Base-by-base conservation (phyloP, 2,113 vertebrate genomes). In the Burhinus bistriatus region DNA sequence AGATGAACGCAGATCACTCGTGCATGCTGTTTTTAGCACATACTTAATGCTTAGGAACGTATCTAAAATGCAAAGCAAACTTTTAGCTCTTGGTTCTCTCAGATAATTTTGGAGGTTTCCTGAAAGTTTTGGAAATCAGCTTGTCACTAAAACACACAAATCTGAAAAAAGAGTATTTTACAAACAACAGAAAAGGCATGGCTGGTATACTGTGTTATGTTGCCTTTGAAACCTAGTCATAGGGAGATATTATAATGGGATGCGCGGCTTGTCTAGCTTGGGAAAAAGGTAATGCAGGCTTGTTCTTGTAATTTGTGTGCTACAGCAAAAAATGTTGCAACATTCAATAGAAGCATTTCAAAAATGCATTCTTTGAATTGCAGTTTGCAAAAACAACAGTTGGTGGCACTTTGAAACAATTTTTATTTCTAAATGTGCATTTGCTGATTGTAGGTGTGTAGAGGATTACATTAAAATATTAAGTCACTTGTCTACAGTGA, bases 361-460 rank as follows among this genome's bases (percentile, higher is more conserved):
- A 89, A 95, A 83, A 15, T 10, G 22, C 30, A 81, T 87, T 72
- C 38, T 96, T 93, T 93, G 93, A 97, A 97, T 94, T 98, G 97
- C 97, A 98, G 92, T 98, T 98, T 98, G 90, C 87, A 97, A 97
- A 96, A 83, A 97, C 98, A 98, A 98, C 97, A 98, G 97, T 98
- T 98, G 98, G 97, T 98, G 98, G 97, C 97, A 98, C 96, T 98
- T 98, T 98, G 97, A 98, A 98, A 89, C 97, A 98, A 96, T 95
- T 98, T 97, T 97, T 97, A 71, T 92, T 95, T 97, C 95, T 83
- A 58, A 87, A 76, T 80, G 69, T 75, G 71, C 82, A 59, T 94
- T 75, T 96, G 57, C 84, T 95, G 65, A 59, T 83, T 95, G 38
- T 52, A 96, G 91, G 91, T 96, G 84, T 91, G 68, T 62, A 95